Base-by-base conservation (phyloP, 2,113 vertebrate genomes). In the Oreochromis aureus region DNA sequence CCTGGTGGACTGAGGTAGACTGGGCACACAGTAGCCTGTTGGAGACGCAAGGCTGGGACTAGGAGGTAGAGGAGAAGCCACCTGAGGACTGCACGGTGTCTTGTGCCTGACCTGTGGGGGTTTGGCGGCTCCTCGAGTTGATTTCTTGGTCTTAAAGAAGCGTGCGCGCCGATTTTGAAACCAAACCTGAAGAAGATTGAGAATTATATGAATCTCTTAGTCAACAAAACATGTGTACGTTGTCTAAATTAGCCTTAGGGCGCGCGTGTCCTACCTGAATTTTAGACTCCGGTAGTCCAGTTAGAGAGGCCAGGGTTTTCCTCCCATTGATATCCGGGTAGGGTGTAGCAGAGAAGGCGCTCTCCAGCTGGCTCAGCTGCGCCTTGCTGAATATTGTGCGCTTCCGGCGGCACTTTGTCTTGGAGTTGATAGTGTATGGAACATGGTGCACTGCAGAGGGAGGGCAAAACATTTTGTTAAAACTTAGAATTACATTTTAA, bases 151-250 rank as follows among this genome's bases (percentile, higher is more conserved):
- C 85, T 97, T 98, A 89, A 97, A 97, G 92, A 95, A 96, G 27
- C 97, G 96, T 5, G 97, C 97, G 1, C 97, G 94, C 5, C 96
- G 94, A 79, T 98, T 98, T 93, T 98, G 97, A 93, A 98, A 98
- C 97, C 97, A 98, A 10, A 98, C 97, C 98, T 98, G 94, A 73
- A 10, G 63, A 81, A n/a, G 39, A 61, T 66, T 7, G 10, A 59
- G 1, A 66, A 56, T 2, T 2, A 79, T n/a, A 46, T 88, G 66
- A 71, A 27, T 7, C 10, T 13, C 24, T 10, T 44, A 6, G 44
- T 66, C 27, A 2, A 36, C 5, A 4, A 15, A 54, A 36, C 6
- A 44, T 2, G 22, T 16, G 34, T 11, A 36, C 5, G 3, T 46
- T 30, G 15, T 22, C 10, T 30, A 44, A 61, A 9, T 46, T 46